Evolutionary conservation across 2,113 vertebrate species (phyloP).

Genomic region (Erythrocebus patas): DNA sequence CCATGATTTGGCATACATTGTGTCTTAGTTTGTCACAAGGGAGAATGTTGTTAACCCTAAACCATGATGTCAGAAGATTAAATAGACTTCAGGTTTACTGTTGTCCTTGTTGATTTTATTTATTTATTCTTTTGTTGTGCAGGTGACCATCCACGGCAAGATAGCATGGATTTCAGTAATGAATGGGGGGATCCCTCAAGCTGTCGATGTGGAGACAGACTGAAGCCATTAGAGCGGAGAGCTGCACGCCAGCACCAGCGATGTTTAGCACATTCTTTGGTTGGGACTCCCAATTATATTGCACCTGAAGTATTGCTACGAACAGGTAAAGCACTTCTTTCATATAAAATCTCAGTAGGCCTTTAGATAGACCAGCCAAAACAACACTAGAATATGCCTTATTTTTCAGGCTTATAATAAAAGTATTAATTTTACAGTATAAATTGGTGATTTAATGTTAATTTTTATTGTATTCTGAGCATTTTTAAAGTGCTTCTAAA

Average conservation of each 20-base stretch:
- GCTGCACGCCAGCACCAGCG: slow-evolving; percentile 97
- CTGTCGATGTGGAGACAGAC: slow-evolving; percentile 93
- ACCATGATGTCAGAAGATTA: not conserved
- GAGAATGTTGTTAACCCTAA: not conserved
- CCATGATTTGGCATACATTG: not conserved
- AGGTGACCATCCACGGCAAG: slow-evolving; percentile 97
- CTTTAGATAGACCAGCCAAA: not conserved
- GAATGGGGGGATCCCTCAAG: slow-evolving; percentile 95
- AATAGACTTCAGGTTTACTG: not conserved
- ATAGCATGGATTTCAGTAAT: slow-evolving; percentile 99
- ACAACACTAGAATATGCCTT: not conserved
- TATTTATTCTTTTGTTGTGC: not conserved
- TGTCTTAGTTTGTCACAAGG: not conserved
- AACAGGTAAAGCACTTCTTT: slow-evolving; percentile 86
- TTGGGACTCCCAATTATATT: slow-evolving; percentile 98
- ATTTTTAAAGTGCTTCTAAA: slow-evolving; percentile 36
- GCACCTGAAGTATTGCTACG: slow-evolving; percentile 96
- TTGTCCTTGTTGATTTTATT: slow-evolving; percentile 23
- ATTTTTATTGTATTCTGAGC: not conserved
- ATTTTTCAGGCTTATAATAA: slow-evolving; percentile 44
- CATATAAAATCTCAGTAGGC: not conserved
- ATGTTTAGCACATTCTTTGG: slow-evolving; percentile 96
- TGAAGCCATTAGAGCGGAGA: slow-evolving; percentile 94
- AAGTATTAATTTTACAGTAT: not conserved
- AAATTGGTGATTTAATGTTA: slow-evolving; percentile 25